Percentiles rank a stretch among this genome's conserved stretches.
Conservation (phyloP, 35 echinoderm and acorn worm species). For the Anneissia japonica region DNA sequence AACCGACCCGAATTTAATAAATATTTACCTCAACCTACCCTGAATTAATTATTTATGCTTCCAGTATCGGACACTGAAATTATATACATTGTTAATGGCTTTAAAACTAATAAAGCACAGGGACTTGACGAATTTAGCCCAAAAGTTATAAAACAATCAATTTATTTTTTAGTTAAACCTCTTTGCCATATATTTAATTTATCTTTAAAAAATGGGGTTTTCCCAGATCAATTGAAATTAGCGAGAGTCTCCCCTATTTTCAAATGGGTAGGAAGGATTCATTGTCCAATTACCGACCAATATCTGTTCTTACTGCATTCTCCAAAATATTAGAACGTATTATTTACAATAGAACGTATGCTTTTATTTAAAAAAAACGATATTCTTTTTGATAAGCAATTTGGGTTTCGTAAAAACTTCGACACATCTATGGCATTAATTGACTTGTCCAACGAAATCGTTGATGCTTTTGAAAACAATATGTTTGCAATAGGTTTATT, state of each 20-base stretch:
- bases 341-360: constrained; percentile 4
- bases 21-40: not conserved
- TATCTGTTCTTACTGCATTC: constrained; percentile 37
- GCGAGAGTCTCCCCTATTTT: constrained; percentile 39
- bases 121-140: constrained; percentile 6
- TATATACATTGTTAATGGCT: constrained; percentile 1
- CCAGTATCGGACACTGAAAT: constrained; percentile 20
- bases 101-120: constrained; percentile 13
- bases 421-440: constrained; percentile 25
- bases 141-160: constrained; percentile 28
- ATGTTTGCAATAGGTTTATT: constrained; percentile 18
- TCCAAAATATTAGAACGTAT: constrained; percentile 47
- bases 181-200: constrained; percentile 45
- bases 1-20: not conserved
- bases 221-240: constrained; percentile 49
- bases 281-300: constrained; percentile 36
- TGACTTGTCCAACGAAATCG: constrained; percentile 21
- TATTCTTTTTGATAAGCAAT: constrained; percentile 33
- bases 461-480: constrained; percentile 21
- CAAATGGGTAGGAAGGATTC: not conserved
- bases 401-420: constrained; percentile 20
- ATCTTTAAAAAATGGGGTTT: constrained; percentile 28
- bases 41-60: constrained; percentile 19
- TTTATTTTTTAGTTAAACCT: constrained; percentile 5
- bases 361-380: constrained; percentile 20